A percentile compares a stretch with the other conserved stretches of the same genome.
These are phyloP conservation scores for Druon quercuslanigerum DNA, from an alignment of 1,140 invertebrate species.

Conservation along the genomic window DNA sequence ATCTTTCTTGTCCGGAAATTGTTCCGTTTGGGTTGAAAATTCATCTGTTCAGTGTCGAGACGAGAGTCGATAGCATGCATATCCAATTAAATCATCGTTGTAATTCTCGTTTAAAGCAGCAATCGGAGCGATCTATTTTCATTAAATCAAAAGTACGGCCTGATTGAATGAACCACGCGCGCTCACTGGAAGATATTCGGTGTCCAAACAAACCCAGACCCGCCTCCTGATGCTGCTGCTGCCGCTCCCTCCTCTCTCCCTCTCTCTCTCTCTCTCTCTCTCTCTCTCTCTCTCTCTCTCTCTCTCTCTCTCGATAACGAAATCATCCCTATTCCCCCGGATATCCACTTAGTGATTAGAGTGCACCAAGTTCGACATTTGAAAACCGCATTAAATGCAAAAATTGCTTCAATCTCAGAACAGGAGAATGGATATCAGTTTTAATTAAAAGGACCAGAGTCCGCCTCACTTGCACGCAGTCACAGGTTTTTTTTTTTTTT, in stretches of 20 bases:
- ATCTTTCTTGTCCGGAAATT: too few relatives aligned
- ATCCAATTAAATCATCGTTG: slow-evolving; percentile 16
- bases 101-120: slow-evolving; percentile 21
- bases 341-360: slow-evolving; percentile 60
- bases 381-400: slow-evolving; percentile 39
- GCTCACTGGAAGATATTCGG: slow-evolving; percentile 67
- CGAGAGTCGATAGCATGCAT: not conserved
- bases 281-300: too few relatives aligned
- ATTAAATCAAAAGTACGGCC: slow-evolving; percentile 66
- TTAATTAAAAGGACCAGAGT: not conserved
- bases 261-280: too few relatives aligned
- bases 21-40: too few relatives aligned
- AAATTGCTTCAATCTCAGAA: slow-evolving; percentile 36
- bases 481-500: too few relatives aligned
- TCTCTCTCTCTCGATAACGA: slow-evolving; percentile 31
- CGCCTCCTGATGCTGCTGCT: too few relatives aligned
- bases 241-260: not conserved
- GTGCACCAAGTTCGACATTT: slow-evolving; percentile 26
- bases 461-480: too few relatives aligned
- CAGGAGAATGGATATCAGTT: not conserved
- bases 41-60: too few relatives aligned
- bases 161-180: slow-evolving; percentile 68
- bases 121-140: slow-evolving; percentile 54
- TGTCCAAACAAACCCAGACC: slow-evolving; percentile 64
- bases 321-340: slow-evolving; percentile 37